Base-by-base conservation (phyloP, 2,113 vertebrate species). In the Hippocampus abdominalis region DNA sequence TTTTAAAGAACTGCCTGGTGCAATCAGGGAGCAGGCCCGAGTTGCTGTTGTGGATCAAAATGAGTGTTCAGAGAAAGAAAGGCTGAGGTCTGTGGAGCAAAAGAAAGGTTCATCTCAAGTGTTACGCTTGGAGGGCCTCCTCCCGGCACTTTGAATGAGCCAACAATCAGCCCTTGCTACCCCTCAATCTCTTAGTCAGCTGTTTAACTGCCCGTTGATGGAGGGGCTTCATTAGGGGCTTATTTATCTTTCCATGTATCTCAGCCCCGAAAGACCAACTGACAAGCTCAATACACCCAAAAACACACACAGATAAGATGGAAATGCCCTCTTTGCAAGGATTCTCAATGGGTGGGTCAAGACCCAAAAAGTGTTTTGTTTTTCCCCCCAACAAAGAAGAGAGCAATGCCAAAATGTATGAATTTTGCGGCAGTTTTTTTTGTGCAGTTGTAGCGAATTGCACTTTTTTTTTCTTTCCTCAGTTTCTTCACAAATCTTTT, bases 131-230 rank as follows among this genome's bases (percentile, higher is more conserved):
- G 74, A 76, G 79, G 75, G 74, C 77, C 83, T 80, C 83, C 74
- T 83, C 71, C 29, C 5, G 64, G 81, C 42, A 11, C 13, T 68
- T 74, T 88, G 81, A 90, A 86, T 79, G 46, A 77, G 39, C 73
- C 77, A 85, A 74, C 77, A 81, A 85, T 86, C 84, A 83, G 68
- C 72, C 71, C 74, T 69, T 81, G 84, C 89, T 86, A 70, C 76
- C 69, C 74, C 74, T 82, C 78, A 79, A 68, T 79, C 84, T 85
- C 21, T 77, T 66, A 69, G 80, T 87, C 85, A 89, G 83, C 76
- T 84, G 76, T 77, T 82, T 89, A 91, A 92, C 84, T 79, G 75
- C 83, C 75, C 74, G 64, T 82, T 91, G 91, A 92, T 91, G 87
- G 88, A 91, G 88, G 74, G 64, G 75, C 68, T 88, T 87, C 84